phyloP scores from a whole-genome alignment of 2,113 vertebrate species.

The Probosciger aterrimus region DNA sequence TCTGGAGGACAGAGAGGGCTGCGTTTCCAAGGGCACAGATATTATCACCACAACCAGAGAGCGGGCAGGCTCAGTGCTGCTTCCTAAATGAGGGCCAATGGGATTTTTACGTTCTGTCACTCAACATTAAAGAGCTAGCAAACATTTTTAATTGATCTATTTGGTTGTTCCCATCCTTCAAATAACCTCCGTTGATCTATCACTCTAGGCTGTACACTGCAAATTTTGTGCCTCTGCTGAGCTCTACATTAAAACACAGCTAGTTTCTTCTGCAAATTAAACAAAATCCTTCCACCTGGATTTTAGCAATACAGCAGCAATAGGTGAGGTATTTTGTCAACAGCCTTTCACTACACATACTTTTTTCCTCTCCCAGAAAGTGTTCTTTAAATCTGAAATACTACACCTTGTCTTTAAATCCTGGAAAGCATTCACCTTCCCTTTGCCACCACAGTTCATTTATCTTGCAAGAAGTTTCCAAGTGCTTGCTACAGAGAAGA shows the following conservation, averaged over 20 bases:
- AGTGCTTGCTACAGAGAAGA: not conserved
- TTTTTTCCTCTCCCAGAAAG: not conserved
- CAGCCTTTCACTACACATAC: not conserved
- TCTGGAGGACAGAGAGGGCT: not conserved
- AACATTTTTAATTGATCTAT: conserved; percentile 24
- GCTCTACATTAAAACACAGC: not conserved
- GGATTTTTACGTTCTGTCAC: not conserved
- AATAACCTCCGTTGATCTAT: not conserved
- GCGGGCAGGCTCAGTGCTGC: not conserved
- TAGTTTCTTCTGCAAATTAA: not conserved
- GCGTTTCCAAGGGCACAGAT: not conserved
- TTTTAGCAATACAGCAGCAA: not conserved
- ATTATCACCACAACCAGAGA: not conserved
- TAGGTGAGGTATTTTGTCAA: not conserved
- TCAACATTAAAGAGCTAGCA: not conserved
- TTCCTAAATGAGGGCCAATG: not conserved
- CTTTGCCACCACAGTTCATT: conserved; percentile 30
- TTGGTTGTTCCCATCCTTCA: conserved; percentile 5
- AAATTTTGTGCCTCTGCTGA: not conserved
- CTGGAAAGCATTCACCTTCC: conserved; percentile 12
- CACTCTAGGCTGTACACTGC: not conserved
- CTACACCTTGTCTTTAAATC: not conserved
- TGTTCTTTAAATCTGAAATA: not conserved
- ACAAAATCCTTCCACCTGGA: not conserved
- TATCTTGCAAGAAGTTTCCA: conserved; percentile 1